phyloP scores from a whole-genome alignment of 2,113 vertebrate genomes.

The Takifugu flavidus region DNA sequence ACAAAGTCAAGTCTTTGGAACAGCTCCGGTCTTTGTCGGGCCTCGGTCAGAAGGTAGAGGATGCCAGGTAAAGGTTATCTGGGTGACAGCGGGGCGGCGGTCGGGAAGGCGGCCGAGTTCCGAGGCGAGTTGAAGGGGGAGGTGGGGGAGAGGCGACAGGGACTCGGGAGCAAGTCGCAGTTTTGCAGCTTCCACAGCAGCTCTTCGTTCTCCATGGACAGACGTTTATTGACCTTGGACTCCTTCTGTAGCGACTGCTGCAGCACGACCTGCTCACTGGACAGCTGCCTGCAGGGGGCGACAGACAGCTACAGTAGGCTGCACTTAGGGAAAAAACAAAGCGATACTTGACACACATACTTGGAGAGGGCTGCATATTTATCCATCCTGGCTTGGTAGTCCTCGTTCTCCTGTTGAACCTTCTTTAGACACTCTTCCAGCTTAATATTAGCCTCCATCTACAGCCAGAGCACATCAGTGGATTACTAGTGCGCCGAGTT shows the following conservation, averaged over 20 bases:
- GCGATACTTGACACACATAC: conserved; percentile 61
- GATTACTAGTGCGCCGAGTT: background rate
- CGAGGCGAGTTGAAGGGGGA: conserved; percentile 79
- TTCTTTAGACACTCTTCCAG: conserved; percentile 86
- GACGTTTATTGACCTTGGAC: conserved; percentile 93
- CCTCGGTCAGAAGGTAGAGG: background rate
- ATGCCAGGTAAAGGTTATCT: conserved; percentile 75
- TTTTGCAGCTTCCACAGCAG: conserved; percentile 96
- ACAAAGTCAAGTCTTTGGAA: conserved; percentile 19
- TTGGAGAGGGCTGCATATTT: conserved; percentile 90
- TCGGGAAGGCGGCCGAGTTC: conserved; percentile 83
- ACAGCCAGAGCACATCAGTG: background rate
- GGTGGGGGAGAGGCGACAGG: conserved; percentile 84
- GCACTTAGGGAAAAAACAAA: background rate
- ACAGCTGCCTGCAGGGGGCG: conserved; percentile 84
- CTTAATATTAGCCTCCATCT: conserved; percentile 86
- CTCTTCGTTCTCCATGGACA: conserved; percentile 98
- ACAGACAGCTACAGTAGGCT: conserved; percentile 21
- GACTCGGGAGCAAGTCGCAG: conserved; percentile 86
- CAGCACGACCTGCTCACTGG: conserved; percentile 85
- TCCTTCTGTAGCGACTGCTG: conserved; percentile 95
- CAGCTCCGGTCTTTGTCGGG: conserved; percentile 6
- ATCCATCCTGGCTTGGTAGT: conserved; percentile 90
- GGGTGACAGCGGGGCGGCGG: conserved; percentile 73
- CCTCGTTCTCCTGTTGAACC: conserved; percentile 93